Evolutionary conservation across 1,140 invertebrate genomes (phyloP), one percentile per base, ranked within the genome.

Genomic region (Brachionus paranguensis): DNA sequence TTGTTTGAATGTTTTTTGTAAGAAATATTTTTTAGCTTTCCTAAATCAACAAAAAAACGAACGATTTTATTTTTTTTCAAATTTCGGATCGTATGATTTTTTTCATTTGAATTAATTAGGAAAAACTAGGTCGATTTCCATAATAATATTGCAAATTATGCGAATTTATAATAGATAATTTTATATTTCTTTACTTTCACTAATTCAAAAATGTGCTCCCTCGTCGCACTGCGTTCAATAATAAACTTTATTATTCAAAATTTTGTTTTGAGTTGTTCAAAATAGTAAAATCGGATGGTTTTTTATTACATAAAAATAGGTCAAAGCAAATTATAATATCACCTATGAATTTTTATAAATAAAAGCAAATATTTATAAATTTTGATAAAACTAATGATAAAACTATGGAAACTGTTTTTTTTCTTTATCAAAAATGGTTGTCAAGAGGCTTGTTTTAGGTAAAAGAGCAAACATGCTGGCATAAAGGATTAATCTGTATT

Each of bases 61-160:
- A 72, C 68, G 68, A 72, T 72, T 43, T 72, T 72, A 29, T 68
- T 72, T 72, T 72, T 43, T 41, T 33, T 20, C 17, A 24, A 72
- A 72, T 43, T 72, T 72, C 68, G 68, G 68, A 72, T 72, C 68
- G 68, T 72, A 72, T 72, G 68, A 72, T 72, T 72, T 72, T 37
- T 72, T 72, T 72, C 41, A 20, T 20, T 12, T 43, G 41, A 72
- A 41, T 72, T 41, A 43, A 43, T 72, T 72, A 41, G 41, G 33
- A 10, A 43, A 72, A 72, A 72, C 17, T 72, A 72, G 68, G 68
- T 72, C 68, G 41, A 72, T 72, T 72, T 72, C 41, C 17, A 72
- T 72, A 72, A 72, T 72, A 43, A 43, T 72, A 72, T 68, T 68
- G 8, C 27, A 72, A 72, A 72, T 41, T 72, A 72, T 72, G 68